phyloP scores from a whole-genome alignment of 2,113 vertebrate genomes.

The Rattus rattus region DNA sequence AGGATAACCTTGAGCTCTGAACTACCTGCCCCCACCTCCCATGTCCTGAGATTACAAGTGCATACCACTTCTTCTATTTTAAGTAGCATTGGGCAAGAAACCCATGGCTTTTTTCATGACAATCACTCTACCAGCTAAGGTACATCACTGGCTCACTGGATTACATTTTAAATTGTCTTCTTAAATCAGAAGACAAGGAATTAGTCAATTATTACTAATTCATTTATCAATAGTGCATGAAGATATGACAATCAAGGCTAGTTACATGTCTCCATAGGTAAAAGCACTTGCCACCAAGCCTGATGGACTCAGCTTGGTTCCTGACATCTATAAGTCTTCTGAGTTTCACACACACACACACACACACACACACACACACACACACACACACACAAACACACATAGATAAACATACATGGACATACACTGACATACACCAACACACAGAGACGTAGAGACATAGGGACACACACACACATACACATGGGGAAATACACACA shows the following conservation, averaged over 20 bases:
- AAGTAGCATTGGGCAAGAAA: neutral
- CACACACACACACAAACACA: neutral
- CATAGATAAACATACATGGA: no score
- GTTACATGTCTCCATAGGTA: neutral
- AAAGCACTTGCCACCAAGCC: neutral
- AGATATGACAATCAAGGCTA: neutral
- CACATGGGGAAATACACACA: neutral
- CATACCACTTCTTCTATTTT: no score
- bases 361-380: neutral
- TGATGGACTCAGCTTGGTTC: neutral
- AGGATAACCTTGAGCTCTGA: neutral
- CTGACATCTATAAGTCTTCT: neutral
- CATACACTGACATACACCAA: no score
- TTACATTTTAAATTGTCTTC: conserved; percentile 33
- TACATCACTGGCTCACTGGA: neutral
- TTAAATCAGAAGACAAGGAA: neutral
- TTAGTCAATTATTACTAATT: neutral
- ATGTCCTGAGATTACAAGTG: neutral
- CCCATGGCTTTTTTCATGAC: neutral
- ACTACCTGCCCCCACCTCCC: no score
- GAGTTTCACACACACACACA: neutral
- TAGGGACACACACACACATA: neutral
- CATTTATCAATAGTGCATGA: neutral
- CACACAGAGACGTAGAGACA: no score
- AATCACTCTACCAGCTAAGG: neutral